Base-by-base conservation (phyloP, 2,888 invertebrate genomes). In the Acleris cristana region DNA sequence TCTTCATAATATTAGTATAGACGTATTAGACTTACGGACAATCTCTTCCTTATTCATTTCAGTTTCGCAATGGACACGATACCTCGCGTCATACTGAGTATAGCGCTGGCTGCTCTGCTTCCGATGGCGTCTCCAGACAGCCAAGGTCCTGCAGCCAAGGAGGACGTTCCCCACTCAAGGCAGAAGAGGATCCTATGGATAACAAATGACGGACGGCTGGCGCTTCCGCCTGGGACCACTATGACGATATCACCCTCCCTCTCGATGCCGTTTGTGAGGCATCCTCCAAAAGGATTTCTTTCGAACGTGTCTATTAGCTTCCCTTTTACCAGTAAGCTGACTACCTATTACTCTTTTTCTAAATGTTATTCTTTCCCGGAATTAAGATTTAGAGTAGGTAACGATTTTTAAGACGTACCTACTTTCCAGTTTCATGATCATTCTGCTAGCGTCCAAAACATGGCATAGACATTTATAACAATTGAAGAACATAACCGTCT, bases 151-250 rank as follows among this genome's bases (percentile, higher is more conserved):
- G 56, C 21, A 16, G 82, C 88, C 48, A 90, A 91, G 73, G 89
- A 93, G 71, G 83, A 92, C 71, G 81, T 89, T 73, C 93, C 94
- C 48, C 96, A 96, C 87, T 96, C 96, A 51, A 93, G 97, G 70
- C 96, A 96, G 83, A 97, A 97, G 84, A 94, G 97, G 79, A 93
- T 97, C 75, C 92, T 97, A 53, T 97, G 97, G 97, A 95, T 97
- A 72, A 97, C 97, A 12, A 96, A 96, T 72, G 97, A 97, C 83
- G 97, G 97, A 2, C 93, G 97, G 7, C 87, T 97, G 77, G 97
- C 97, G 0, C 82, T 97, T 73, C 97, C 97, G 1, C 97, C 97
- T 0, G 97, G 97, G 53, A 97, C 97, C 0, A 93, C 96, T 3
- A 93, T 97, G 88, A 94, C 96, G 30, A 96, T 97, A 74, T 95